Evolutionary conservation across 2,888 invertebrate species (phyloP), one percentile per base, ranked within the genome.

Genomic region (Julus scandinavius): DNA sequence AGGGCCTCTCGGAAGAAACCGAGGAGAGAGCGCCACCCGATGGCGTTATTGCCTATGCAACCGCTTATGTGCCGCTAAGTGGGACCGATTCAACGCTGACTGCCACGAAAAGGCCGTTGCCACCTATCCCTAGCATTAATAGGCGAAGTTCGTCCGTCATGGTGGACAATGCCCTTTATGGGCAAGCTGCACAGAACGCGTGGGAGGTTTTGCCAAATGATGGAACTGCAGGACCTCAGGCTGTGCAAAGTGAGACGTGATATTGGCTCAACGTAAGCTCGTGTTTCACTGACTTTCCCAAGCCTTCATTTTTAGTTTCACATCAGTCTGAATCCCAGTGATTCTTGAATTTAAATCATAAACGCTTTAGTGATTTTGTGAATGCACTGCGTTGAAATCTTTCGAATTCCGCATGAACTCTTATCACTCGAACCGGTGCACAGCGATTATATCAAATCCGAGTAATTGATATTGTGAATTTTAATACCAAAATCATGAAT

Each of bases 81-180:
- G 41, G 45, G 20, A 1, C n/a, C 9, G 49, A 85, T 20, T 9
- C 85, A 6, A 49, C 45, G 20, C 85, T n/a, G 41, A 41, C 85
- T 40, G 29, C 40, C 15, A 20, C 20, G 41, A 83, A 88, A 72
- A 45, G 88, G n/a, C 88, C 88, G 15, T 38, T 88, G 50, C 88
- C 88, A 1, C 88, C 88, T 2, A 83, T 88, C 38, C 88, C 88
- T n/a, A 45, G 54, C 84, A 49, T 72, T 20, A 49, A 58, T 29
- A 49, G 88, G 49, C 72, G 49, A 29, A 38, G 83, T n/a, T 84
- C 72, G 40, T 88, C 88, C 29, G 88, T 88, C 17, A 88, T 88
- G 88, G 72, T 88, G 6, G 88, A 88, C 40, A 88, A 88, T 50
- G 83, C 88, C 20, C 50, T 88, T 1, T 88, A 88, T 15, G 54